Conservation (phyloP, 2,888 invertebrate species). For the Pimpla rufipes region DNA sequence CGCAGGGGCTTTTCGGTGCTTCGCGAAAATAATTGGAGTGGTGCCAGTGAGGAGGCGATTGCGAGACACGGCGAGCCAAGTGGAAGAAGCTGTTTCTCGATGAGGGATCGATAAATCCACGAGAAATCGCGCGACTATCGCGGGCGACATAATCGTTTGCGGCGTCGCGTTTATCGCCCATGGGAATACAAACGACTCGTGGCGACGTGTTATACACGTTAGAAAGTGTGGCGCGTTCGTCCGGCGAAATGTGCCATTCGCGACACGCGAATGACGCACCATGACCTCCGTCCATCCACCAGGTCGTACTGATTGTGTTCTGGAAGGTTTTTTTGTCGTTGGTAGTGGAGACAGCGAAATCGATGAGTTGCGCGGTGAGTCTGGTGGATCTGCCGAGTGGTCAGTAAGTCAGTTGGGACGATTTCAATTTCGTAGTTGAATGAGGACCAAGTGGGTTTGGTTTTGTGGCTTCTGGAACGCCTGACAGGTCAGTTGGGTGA, state of each 20-base stretch:
- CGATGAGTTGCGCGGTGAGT: no score
- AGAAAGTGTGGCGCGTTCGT: constrained; percentile 6
- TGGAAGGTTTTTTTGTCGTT: no score
- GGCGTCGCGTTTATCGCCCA: constrained; percentile 8
- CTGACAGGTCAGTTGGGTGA: no score
- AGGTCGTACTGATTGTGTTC: background rate
- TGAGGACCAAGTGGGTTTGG: no score
- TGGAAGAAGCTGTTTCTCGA: constrained; percentile 33
- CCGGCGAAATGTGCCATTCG: no score
- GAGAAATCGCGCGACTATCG: constrained; percentile 36
- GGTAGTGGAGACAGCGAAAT: no score
- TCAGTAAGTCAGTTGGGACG: no score
- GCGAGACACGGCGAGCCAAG: constrained; percentile 19
- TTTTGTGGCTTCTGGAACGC: no score
- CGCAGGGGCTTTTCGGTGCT: constrained; percentile 55
- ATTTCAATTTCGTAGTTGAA: no score
- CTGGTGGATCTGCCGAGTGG: no score
- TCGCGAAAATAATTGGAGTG: constrained; percentile 72
- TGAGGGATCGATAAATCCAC: constrained; percentile 44
- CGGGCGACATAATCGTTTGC: constrained; percentile 40
- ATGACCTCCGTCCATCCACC: no score
- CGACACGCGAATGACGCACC: background rate
- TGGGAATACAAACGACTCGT: constrained; percentile 26
- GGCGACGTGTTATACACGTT: constrained; percentile 13
- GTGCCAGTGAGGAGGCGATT: constrained; percentile 65